Evolutionary conservation across 2,113 vertebrate species (phyloP), one percentile per base, ranked within the genome.

Genomic region (Hemibagrus wyckioides): DNA sequence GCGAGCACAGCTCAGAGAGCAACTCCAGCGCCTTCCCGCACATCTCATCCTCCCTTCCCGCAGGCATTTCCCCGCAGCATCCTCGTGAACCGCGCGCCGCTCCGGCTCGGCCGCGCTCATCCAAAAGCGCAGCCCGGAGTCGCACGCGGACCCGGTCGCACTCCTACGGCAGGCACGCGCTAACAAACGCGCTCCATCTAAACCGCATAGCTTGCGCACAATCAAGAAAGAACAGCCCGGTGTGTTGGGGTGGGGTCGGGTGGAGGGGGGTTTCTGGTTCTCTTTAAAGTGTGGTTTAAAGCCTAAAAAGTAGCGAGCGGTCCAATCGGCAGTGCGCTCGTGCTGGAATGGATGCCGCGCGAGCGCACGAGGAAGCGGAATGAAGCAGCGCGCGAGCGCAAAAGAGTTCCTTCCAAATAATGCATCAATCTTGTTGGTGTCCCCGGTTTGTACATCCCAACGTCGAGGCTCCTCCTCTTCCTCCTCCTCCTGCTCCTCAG

Each of bases 31-130:
- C 98, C 95, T 96, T 98, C 96, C 97, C 96, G 97, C 98, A 99
- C 94, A 99, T 97, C 96, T 97, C 97, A 95, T 98, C 97, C 97
- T 97, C 96, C 95, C 95, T 96, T 97, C 96, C 98, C 95, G 96
- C 97, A 96, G 97, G 97, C 98, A 99, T 99, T 96, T 97, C 97
- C 97, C 97, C 96, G 95, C 96, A 97, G 97, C 98, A 99, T 98
- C 97, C 97, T 99, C 95, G 95, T 94, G 94, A 95, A 95, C 94
- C 90, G 91, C 91, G 91, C 79, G 92, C 90, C 89, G 75, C 91
- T 86, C 89, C 90, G 79, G 17, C 86, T 91, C 89, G 86, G 88
- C 80, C 63, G 65, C 83, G 88, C 86, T 89, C 86, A 80, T 92
- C 86, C 59, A 85, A 85, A 83, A 87, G 81, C 81, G 86, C 88